Evolutionary conservation across 2,888 invertebrate species (phyloP).

Genomic region (Heliothis peltigera): DNA sequence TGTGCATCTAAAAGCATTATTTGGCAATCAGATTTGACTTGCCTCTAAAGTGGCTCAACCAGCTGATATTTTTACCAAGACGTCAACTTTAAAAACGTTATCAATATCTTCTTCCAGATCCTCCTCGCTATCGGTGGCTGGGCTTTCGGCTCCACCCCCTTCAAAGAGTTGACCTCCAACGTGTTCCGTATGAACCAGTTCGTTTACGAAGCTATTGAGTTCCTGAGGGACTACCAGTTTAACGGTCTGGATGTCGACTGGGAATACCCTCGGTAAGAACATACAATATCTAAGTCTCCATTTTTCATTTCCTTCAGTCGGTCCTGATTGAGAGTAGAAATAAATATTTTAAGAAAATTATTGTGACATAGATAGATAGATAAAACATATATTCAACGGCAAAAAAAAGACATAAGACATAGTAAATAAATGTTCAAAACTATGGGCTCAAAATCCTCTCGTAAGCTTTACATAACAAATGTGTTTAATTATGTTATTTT

Average conservation of each 20-base stretch:
- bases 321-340: too few relatives aligned
- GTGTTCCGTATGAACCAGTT: conserved; percentile 98
- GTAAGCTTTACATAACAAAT: conserved; percentile 17
- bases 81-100: background rate
- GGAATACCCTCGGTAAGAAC: conserved; percentile 95
- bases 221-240: conserved; percentile 96
- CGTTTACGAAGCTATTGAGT: conserved; percentile 98
- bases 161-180: conserved; percentile 97
- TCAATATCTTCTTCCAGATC: conserved; percentile 86
- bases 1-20: too few relatives aligned
- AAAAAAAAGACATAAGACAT: too few relatives aligned
- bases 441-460: background rate
- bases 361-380: too few relatives aligned
- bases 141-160: conserved; percentile 98
- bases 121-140: conserved; percentile 97
- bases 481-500: conserved; percentile 6
- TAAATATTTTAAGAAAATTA: too few relatives aligned
- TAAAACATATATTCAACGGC: too few relatives aligned
- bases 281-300: accelerated
- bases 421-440: too few relatives aligned
- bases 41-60: too few relatives aligned
- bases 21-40: too few relatives aligned
- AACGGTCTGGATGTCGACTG: conserved; percentile 98
- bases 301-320: background rate
- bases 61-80: too few relatives aligned